A percentile compares a stretch with the other conserved stretches of the same genome.
These are phyloP conservation scores for Drosophila yooni DNA, from an alignment of 2,888 invertebrate genomes.

Conservation along the genomic window DNA sequence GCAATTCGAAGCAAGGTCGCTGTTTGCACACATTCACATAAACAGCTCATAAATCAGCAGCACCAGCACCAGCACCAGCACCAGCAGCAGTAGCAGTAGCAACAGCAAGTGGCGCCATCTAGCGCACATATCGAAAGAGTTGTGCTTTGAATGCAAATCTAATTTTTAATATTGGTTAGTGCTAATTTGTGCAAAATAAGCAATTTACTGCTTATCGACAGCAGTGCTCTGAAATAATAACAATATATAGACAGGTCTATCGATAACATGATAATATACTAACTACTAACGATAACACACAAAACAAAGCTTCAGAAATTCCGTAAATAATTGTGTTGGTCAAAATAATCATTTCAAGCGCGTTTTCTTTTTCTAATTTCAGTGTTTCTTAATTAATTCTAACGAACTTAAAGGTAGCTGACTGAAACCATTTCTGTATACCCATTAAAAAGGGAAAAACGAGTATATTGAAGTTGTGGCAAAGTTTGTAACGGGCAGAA, in stretches of 20 bases:
- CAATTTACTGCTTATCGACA: neutral
- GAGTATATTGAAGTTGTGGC: neutral
- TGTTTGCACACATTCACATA: constrained; percentile 30
- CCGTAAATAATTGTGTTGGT: neutral
- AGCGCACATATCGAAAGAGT: constrained; percentile 7
- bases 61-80: neutral
- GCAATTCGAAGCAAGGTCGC: constrained; percentile 36
- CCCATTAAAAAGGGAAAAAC: neutral
- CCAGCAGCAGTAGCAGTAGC: neutral
- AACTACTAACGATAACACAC: neutral
- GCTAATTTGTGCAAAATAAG: neutral
- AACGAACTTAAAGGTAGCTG: neutral
- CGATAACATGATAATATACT: neutral
- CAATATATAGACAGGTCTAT: neutral
- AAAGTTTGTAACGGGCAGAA: neutral
- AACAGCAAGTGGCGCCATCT: constrained; percentile 42
- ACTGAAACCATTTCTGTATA: neutral
- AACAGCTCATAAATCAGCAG: constrained; percentile 44
- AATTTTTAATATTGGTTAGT: constrained; percentile 15
- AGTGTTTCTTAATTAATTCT: neutral
- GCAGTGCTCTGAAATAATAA: neutral
- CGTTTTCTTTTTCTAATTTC: too few relatives aligned
- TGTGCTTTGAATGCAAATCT: constrained; percentile 21
- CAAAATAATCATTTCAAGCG: neutral
- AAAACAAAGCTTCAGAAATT: neutral